Conservation (phyloP, 2,888 invertebrate genomes). For the Drosophila paramelanica region DNA sequence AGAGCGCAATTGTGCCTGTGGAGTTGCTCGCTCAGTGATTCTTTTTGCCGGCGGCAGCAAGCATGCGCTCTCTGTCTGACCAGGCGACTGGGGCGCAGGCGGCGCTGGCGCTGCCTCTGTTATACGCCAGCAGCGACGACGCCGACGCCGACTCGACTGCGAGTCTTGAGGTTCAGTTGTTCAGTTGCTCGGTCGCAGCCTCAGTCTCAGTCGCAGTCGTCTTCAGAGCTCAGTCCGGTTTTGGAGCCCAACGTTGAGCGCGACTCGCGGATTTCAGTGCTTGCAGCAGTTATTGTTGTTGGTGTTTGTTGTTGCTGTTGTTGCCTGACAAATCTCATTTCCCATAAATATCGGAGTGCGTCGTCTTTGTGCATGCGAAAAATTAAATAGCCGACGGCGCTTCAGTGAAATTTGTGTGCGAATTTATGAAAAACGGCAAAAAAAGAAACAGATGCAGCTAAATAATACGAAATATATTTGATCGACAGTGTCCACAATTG, state of each 20-base stretch:
- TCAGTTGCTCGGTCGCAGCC: slow-evolving; percentile 33
- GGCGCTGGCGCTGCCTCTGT: slow-evolving; percentile 63
- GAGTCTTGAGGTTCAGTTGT: slow-evolving; percentile 43
- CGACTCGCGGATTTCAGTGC: slow-evolving; percentile 63
- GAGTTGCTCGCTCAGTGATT: slow-evolving; percentile 37
- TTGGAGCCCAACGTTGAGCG: slow-evolving; percentile 78
- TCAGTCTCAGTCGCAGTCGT: slow-evolving; percentile 49
- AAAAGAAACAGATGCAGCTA: slow-evolving; percentile 43
- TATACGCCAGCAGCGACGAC: slow-evolving; percentile 34
- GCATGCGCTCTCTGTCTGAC: slow-evolving; percentile 77
- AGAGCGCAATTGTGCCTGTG: slow-evolving; percentile 26
- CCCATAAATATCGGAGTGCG: slow-evolving; percentile 57
- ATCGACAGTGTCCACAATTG: slow-evolving; percentile 9
- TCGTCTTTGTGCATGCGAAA: slow-evolving; percentile 46
- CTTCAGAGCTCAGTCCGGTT: slow-evolving; percentile 78
- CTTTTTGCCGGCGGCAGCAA: slow-evolving; percentile 66
- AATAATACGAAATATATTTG: slow-evolving; percentile 21
- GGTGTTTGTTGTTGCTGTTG: slow-evolving; percentile 18
- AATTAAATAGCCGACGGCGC: slow-evolving; percentile 65
- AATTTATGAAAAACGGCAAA: slow-evolving; percentile 18
- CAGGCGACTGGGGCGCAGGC: slow-evolving; percentile 54
- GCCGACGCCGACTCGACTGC: slow-evolving; percentile 35
- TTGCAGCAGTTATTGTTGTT: slow-evolving; percentile 29
- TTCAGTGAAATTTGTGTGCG: slow-evolving; percentile 51
- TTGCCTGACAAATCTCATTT: slow-evolving; percentile 47